Conservation (phyloP, 2,113 vertebrate species). For the Rafetus swinhoei region DNA sequence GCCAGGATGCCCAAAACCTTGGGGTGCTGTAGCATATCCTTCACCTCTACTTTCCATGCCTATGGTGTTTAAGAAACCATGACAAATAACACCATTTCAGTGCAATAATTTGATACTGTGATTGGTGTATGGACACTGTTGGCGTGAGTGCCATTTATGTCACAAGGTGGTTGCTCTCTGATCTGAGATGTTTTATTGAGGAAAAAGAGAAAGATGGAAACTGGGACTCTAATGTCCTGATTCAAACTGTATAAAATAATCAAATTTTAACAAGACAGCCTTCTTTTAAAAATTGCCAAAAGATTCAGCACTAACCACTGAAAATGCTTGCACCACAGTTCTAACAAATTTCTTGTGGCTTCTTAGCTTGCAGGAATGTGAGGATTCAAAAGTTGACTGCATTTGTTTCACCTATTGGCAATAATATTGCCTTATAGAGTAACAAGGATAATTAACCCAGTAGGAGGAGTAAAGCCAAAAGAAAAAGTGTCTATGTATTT, state of each 20-base stretch:
- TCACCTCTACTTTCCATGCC: neutral
- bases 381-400: slow-evolving; percentile 19
- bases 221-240: neutral
- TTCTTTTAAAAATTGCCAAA: neutral
- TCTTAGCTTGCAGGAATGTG: slow-evolving; percentile 6
- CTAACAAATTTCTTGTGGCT: slow-evolving; percentile 13
- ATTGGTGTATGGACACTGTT: neutral
- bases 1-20: too few species aligned
- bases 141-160: neutral
- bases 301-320: neutral
- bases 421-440: slow-evolving; percentile 36
- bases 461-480: slow-evolving; percentile 39
- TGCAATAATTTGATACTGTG: slow-evolving; percentile 4
- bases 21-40: too few species aligned
- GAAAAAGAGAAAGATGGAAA: neutral
- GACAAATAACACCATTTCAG: neutral
- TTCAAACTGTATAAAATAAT: neutral
- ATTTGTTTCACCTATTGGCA: slow-evolving; percentile 52
- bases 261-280: neutral
- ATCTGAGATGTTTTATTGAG: neutral
- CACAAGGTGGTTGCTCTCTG: neutral
- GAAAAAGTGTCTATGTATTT: slow-evolving; percentile 21
- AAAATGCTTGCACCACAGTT: neutral
- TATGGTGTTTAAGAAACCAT: neutral
- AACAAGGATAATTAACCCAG: slow-evolving; percentile 40